Conservation (phyloP, 2,113 vertebrate genomes). For the Rhinoderma darwinii region DNA sequence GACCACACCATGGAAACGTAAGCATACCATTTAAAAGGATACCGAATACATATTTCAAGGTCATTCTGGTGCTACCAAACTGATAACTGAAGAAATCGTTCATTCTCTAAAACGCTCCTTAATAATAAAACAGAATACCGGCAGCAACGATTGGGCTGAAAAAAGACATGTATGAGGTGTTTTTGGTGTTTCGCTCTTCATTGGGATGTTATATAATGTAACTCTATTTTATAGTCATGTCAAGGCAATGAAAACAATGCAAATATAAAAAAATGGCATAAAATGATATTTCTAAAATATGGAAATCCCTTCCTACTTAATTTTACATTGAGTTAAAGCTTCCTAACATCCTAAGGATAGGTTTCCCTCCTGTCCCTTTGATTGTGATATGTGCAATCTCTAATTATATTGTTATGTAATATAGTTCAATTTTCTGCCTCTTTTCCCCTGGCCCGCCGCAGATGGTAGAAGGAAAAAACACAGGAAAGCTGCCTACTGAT, state of each 20-base stretch:
- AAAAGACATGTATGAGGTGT: no score
- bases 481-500: constrained; percentile 60
- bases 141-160: background rate
- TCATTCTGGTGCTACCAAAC: background rate
- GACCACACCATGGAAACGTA: constrained; percentile 6
- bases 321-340: background rate
- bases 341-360: background rate
- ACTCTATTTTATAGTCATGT: background rate
- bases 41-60: constrained; percentile 20
- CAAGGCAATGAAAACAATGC: background rate
- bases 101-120: background rate
- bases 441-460: constrained; percentile 41
- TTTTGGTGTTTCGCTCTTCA: background rate
- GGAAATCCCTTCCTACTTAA: background rate
- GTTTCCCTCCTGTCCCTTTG: background rate
- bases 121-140: background rate
- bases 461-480: constrained; percentile 57
- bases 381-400: constrained; percentile 13
- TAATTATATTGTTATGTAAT: constrained; percentile 44
- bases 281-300: background rate
- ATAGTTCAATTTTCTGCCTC: constrained; percentile 11
- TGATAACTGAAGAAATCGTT: background rate
- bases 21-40: constrained; percentile 14
- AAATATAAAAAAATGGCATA: background rate
- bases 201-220: background rate